Evolutionary conservation across 2,113 vertebrate species (phyloP).

Genomic region (Athene cunicularia): DNA sequence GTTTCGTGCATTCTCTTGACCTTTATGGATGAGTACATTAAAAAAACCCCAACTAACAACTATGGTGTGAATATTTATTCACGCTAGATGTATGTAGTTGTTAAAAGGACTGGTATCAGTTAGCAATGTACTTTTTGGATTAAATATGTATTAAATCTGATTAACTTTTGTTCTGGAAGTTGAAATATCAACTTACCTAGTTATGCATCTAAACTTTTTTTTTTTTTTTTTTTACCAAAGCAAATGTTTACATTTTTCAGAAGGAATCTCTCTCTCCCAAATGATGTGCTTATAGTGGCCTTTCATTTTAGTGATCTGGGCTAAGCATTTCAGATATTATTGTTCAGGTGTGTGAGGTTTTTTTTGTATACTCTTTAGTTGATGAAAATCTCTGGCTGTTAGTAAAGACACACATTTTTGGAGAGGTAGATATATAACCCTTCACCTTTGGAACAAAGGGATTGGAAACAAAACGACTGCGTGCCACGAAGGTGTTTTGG

Average conservation of each 20-base stretch:
- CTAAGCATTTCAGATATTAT: neutral
- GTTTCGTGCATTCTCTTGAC: slow-evolving; percentile 10
- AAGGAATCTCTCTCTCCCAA: neutral
- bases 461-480: neutral
- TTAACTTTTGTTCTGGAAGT: neutral
- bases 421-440: neutral
- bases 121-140: neutral
- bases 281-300: neutral
- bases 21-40: neutral
- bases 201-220: neutral
- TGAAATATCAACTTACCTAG: neutral
- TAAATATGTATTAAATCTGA: neutral
- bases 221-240: neutral
- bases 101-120: neutral
- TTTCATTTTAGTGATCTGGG: neutral
- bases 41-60: neutral
- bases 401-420: neutral
- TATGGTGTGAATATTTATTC: neutral
- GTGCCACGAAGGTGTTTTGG: neutral
- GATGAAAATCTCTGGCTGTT: neutral
- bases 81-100: neutral
- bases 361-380: neutral
- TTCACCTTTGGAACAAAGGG: neutral
- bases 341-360: too few species aligned
- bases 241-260: neutral